phyloP scores from a whole-genome alignment of 2,797 vertebrate genomes.

The Urosaurus nigricauda region DNA sequence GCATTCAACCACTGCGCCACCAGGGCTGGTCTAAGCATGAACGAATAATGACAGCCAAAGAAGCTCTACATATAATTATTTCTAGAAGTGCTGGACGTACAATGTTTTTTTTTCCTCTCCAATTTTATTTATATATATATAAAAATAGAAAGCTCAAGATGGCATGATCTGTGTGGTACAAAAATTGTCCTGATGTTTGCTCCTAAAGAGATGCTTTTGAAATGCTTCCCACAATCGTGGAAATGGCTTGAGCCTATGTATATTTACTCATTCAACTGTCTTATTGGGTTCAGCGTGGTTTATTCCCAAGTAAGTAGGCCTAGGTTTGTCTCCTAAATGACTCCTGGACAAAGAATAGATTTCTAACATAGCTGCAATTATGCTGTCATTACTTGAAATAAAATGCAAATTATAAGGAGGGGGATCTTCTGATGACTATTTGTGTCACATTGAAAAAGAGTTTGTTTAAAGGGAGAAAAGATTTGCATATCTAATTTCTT shows the following conservation, averaged over 20 bases:
- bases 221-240: neutral
- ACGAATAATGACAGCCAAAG: too few relatives aligned
- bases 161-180: too few relatives aligned
- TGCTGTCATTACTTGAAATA: conserved; percentile 34
- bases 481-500: conserved; percentile 53
- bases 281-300: neutral
- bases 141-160: too few relatives aligned
- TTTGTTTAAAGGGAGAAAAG: conserved; percentile 49
- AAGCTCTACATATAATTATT: too few relatives aligned
- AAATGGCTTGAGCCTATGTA: neutral
- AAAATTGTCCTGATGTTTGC: neutral
- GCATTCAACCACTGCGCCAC: too few relatives aligned
- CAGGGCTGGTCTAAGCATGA: too few relatives aligned
- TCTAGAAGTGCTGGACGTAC: too few relatives aligned
- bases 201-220: neutral
- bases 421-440: conserved; percentile 34
- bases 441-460: conserved; percentile 33
- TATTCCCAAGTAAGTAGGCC: neutral
- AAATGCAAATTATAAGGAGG: neutral
- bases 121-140: too few relatives aligned
- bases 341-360: conserved; percentile 28
- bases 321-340: neutral
- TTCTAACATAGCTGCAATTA: conserved; percentile 45
- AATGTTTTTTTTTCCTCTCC: too few relatives aligned
- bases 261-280: neutral